A percentile compares a stretch with the other conserved stretches of the same genome.
Evolutionary conservation across 2,797 vertebrate species (phyloP).

Genomic region (Hydrocynus forskahlii): DNA sequence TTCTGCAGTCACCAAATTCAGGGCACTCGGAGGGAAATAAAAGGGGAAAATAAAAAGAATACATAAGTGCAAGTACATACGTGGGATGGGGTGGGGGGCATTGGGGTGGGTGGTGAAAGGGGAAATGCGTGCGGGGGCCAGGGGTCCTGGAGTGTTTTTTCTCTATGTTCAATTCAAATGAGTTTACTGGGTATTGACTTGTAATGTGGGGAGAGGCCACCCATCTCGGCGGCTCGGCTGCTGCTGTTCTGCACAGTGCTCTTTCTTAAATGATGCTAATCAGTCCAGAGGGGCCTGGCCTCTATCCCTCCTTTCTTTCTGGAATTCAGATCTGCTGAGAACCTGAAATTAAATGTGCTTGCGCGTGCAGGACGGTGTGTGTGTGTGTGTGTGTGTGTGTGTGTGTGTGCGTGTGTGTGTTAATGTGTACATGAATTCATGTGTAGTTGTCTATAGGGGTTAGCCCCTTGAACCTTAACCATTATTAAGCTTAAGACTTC

Average conservation of each 20-base stretch:
- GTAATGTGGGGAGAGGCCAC: constrained; percentile 88
- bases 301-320: constrained; percentile 87
- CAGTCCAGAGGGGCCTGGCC: constrained; percentile 93
- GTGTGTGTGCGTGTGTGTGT: background rate
- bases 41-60: constrained; percentile 53
- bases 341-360: constrained; percentile 95
- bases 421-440: background rate
- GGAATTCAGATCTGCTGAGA: constrained; percentile 95
- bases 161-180: constrained; percentile 85
- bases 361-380: constrained; percentile 65
- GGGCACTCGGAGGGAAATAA: constrained; percentile 49
- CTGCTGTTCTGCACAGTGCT: constrained; percentile 74
- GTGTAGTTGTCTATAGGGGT: constrained; percentile 25
- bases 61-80: constrained; percentile 39
- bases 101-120: constrained; percentile 31
- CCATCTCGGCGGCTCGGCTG: constrained; percentile 86
- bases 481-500: background rate
- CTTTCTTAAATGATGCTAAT: constrained; percentile 98
- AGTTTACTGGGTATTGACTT: constrained; percentile 88
- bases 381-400: constrained; percentile 52
- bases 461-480: constrained; percentile 45
- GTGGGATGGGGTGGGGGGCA: background rate
- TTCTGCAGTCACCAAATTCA: constrained; percentile 44
- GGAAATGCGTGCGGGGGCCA: constrained; percentile 42
- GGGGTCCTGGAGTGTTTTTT: constrained; percentile 76